Evolutionary conservation across 2,888 invertebrate species (phyloP).

Genomic region (Saturnia pavonia): DNA sequence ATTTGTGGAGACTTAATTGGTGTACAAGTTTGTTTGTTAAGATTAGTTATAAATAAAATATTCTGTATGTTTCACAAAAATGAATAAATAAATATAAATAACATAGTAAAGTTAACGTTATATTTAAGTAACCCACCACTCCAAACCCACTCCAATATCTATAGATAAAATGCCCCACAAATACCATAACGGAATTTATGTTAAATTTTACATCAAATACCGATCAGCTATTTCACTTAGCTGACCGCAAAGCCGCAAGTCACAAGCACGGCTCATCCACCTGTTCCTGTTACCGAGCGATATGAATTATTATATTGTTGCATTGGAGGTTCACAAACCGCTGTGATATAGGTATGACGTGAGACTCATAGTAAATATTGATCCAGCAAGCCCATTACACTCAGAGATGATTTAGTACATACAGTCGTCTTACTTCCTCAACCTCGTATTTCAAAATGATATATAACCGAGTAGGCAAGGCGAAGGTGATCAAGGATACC

Average conservation of each 20-base stretch:
- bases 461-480: too few relatives aligned
- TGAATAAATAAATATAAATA: too few relatives aligned
- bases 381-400: neutral
- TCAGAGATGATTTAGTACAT: neutral
- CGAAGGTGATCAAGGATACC: too few relatives aligned
- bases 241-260: constrained; percentile 10
- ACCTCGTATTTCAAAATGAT: neutral
- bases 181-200: neutral
- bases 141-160: neutral
- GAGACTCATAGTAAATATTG: neutral
- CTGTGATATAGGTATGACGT: constrained; percentile 22
- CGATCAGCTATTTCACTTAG: neutral
- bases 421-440: neutral
- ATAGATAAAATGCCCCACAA: neutral
- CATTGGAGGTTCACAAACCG: constrained; percentile 10
- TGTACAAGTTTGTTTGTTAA: too few relatives aligned
- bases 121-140: too few relatives aligned
- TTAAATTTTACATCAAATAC: constrained; percentile 3
- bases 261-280: constrained; percentile 18
- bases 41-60: too few relatives aligned
- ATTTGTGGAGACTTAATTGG: too few relatives aligned
- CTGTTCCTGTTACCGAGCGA: constrained; percentile 13
- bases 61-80: too few relatives aligned
- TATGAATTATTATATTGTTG: constrained; percentile 20
- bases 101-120: too few relatives aligned